These are phyloP conservation scores for Oligia fasciuncula DNA, from an alignment of 2,888 invertebrate species.

Conservation along the genomic window DNA sequence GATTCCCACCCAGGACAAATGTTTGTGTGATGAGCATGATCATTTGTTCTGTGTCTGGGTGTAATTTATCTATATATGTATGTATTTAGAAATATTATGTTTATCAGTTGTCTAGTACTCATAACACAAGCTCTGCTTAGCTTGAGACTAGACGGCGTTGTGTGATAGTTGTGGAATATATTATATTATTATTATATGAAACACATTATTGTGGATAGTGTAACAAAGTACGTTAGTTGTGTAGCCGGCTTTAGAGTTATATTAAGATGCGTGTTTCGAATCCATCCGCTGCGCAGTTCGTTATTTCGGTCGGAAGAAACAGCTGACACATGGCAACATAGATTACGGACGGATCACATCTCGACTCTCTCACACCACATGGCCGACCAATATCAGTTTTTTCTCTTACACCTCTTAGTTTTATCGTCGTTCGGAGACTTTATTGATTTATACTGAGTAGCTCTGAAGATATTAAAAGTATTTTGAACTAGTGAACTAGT, in stretches of 20 bases:
- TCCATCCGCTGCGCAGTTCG: conserved; percentile 80
- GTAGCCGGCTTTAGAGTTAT: conserved; percentile 59
- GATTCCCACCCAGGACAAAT: too few species aligned
- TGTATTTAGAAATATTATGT: too few species aligned
- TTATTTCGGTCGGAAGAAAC: conserved; percentile 78
- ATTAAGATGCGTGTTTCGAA: conserved; percentile 64
- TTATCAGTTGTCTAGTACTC: too few species aligned
- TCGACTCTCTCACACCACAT: conserved; percentile 65
- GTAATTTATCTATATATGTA: too few species aligned
- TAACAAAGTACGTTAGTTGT: conserved; percentile 51
- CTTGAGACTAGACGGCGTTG: too few species aligned
- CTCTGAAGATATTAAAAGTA: conserved; percentile 24
- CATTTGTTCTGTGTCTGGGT: too few species aligned
- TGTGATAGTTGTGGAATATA: too few species aligned
- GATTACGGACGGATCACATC: conserved; percentile 69
- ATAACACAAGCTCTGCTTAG: too few species aligned
- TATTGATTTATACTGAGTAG: conserved; percentile 51
- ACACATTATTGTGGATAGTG: conserved; percentile 31
- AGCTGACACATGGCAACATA: conserved; percentile 81
- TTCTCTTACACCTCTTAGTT: conserved; percentile 59
- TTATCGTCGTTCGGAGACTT: conserved; percentile 52
- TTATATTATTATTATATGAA: too few species aligned
- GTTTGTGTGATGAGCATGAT: too few species aligned
- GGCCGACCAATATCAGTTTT: conserved; percentile 62
- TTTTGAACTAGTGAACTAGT: conserved; percentile 32